Evolutionary conservation across 1,140 invertebrate genomes (phyloP).

Genomic region (Melanaphis sacchari): DNA sequence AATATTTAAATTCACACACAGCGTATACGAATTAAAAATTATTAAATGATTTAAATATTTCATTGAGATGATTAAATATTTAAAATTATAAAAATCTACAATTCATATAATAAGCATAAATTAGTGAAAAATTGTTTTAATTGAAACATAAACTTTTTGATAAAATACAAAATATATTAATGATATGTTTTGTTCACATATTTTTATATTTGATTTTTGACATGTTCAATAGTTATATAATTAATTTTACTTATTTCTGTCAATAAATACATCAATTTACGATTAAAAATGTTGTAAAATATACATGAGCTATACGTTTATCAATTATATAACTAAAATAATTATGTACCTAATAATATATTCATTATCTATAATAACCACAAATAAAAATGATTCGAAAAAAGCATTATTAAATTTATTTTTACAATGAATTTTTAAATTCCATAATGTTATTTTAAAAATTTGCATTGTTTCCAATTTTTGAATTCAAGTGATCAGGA

Average conservation of each 20-base stretch:
- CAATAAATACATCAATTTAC: not conserved
- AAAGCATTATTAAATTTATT: not conserved
- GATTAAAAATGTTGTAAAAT: not conserved
- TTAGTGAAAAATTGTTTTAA: not conserved
- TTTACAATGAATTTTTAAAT: not conserved
- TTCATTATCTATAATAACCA: not conserved
- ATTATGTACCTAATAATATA: not conserved
- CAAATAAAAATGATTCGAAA: not conserved
- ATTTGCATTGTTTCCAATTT: not conserved
- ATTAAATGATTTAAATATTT: not conserved
- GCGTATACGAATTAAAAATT: not conserved
- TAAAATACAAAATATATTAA: not conserved
- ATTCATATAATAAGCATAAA: not conserved
- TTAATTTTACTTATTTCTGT: not conserved
- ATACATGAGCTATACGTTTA: not conserved
- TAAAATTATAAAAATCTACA: not conserved
- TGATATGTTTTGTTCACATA: not conserved
- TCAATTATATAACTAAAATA: not conserved
- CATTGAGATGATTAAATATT: not conserved
- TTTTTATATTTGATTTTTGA: not conserved
- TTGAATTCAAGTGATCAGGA: not conserved
- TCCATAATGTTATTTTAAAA: too few species aligned
- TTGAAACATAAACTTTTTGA: not conserved
- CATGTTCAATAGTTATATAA: too few species aligned
- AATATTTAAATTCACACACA: not conserved